Evolutionary conservation across 2,797 vertebrate genomes (phyloP), one percentile per base, ranked within the genome.

Genomic region (Alcedo atthis): DNA sequence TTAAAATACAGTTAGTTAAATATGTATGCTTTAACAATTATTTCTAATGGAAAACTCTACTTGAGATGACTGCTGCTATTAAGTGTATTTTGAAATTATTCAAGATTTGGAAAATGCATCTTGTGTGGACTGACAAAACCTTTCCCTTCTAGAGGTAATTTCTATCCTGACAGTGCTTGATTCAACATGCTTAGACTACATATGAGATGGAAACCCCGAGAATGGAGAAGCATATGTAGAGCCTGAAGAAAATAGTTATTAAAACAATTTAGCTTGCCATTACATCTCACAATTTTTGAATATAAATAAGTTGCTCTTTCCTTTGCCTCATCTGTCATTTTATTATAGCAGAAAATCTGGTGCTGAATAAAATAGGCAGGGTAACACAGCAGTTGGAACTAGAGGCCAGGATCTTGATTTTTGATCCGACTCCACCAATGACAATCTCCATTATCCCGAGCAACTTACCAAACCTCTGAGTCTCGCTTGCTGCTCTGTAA

Each of bases 191-290:
- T 92, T 85, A 33, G 81, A 37, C 84, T 94, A 21, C 0, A 2
- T 81, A 62, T 40, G 76, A 90, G 69, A 62, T 59, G 85, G 71
- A 90, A 82, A 93, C 43, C 32, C 1, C 2, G 30, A 18, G 81
- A 90, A 94, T 25, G 51, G 85, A 90, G 84, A 53, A 78, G 32
- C 75, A 42, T 85, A 64, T 85, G 68, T 66, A 89, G 69, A 89
- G 94, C 94, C 93, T 92, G 88, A 90, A 93, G 94, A 94, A 96
- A 96, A 90, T 28, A 94, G 85, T 92, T 92, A 96, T 93, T 96
- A 93, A 95, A 96, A 87, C 90, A 94, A 94, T 96, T 96, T 95
- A 92, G 67, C 77, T 93, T 6, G 46, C 73, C 87, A 95, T 94
- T 94, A 94, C 87, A 93, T 90, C 85, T 94, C 62, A 77, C 46